A percentile compares a stretch with the other conserved stretches of the same genome.
phyloP scores from a whole-genome alignment of 2,888 invertebrate species.

The Lamellibrachia satsuma region DNA sequence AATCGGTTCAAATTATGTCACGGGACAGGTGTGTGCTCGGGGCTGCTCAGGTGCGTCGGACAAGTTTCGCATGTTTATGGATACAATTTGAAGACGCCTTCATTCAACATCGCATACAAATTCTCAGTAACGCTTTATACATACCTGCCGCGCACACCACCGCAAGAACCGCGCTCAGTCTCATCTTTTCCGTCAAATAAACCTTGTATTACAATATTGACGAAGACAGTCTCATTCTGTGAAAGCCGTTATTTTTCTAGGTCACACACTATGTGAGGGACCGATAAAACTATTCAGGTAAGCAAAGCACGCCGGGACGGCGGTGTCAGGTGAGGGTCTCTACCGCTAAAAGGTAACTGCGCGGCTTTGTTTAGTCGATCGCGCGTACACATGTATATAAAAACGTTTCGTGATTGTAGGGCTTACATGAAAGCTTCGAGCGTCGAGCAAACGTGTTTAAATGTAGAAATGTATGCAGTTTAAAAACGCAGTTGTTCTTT shows the following conservation, averaged over 20 bases:
- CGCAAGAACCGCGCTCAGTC: neutral
- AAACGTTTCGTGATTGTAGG: too few relatives aligned
- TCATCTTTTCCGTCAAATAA: neutral
- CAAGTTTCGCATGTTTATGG: neutral
- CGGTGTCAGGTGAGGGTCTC: too few relatives aligned
- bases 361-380: neutral
- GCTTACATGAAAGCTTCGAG: too few relatives aligned
- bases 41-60: neutral
- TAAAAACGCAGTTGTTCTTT: too few relatives aligned
- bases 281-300: too few relatives aligned
- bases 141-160: neutral
- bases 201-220: constrained; percentile 17
- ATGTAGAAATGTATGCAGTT: too few relatives aligned
- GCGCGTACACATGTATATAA: too few relatives aligned
- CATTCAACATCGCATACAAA: neutral
- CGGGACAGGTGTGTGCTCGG: neutral
- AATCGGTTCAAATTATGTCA: neutral
- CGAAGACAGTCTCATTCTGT: neutral
- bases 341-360: constrained; percentile 25
- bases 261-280: neutral
- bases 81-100: neutral
- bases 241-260: neutral
- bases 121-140: neutral
- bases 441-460: too few relatives aligned
- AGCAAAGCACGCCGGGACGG: too few relatives aligned